phyloP scores from a whole-genome alignment of 2,113 vertebrate genomes.

The Entelurus aequoreus region DNA sequence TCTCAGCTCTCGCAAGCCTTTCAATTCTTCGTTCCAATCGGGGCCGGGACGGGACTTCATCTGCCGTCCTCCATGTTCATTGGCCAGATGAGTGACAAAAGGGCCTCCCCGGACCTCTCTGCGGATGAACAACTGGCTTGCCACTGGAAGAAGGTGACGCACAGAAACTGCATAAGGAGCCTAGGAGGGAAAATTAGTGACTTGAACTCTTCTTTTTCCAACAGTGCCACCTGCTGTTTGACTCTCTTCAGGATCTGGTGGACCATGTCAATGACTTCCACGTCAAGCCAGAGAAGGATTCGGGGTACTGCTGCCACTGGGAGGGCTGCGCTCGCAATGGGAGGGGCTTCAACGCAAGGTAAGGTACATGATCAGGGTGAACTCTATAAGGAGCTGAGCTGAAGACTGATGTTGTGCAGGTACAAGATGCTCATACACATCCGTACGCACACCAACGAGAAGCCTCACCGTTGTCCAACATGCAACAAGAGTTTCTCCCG shows the following conservation, averaged over 20 bases:
- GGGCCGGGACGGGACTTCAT: constrained; percentile 79
- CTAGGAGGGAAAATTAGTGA: background rate
- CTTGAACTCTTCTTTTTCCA: constrained; percentile 9
- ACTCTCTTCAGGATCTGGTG: constrained; percentile 93
- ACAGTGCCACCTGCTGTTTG: constrained; percentile 92
- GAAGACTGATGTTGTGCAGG: constrained; percentile 61
- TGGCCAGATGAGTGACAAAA: constrained; percentile 78
- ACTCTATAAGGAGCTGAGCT: background rate
- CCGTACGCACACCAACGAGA: constrained; percentile 96
- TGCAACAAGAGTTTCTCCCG: constrained; percentile 99
- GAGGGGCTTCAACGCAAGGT: constrained; percentile 95
- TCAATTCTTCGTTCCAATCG: constrained; percentile 90
- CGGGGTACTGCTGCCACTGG: constrained; percentile 97
- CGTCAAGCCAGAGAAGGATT: constrained; percentile 93
- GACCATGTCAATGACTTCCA: constrained; percentile 97
- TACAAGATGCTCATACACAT: constrained; percentile 99
- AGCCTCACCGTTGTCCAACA: constrained; percentile 92
- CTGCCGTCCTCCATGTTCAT: constrained; percentile 87
- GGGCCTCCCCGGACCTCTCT: constrained; percentile 82
- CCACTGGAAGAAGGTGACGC: constrained; percentile 87
- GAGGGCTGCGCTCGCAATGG: constrained; percentile 94
- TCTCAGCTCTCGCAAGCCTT: constrained; percentile 82
- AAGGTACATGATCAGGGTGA: constrained; percentile 12
- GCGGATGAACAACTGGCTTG: constrained; percentile 90
- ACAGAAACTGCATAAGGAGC: background rate